Evolutionary conservation across 2,888 invertebrate genomes (phyloP), one percentile per base, ranked within the genome.

Genomic region (Tethea ocularis): DNA sequence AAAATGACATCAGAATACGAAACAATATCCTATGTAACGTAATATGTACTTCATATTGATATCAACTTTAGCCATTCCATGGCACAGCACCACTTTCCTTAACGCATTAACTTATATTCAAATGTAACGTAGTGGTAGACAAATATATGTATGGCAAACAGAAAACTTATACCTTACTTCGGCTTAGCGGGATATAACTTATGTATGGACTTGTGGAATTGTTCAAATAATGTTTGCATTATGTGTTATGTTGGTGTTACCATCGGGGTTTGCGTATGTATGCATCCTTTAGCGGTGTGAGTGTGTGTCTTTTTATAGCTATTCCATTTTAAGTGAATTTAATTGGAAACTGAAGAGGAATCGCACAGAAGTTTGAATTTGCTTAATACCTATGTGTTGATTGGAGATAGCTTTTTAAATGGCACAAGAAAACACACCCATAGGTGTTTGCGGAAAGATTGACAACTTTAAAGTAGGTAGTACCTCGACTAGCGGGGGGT

Each of bases 111-210:
- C 61, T 61, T 62, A 54, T 22, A 54, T 66, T 61, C 57, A 62
- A 66, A 59, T 63, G 58, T 53, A 60, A 62, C 59, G 60, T 59
- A 60, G 57, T 57, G 67, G 57, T 67, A 67, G 62, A 63, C 69
- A 74, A 70, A 74, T 67, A 68, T 62, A 54, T 52, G 33, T 54
- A 57, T 56, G 60, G 20, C 54, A 63, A 65, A 63, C 61, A 61
- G 59, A 61, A 64, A 70, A 71, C 66, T 72, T 71, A 58, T 61
- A 59, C 66, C 13, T 22, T 36, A 64, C 62, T 58, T 55, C 36
- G 57, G 63, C 62, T 68, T 66, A 57, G 56, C 59, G 61, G 58
- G 55, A 51, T 57, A 61, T 66, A 65, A 67, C 60, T 66, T 66
- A 65, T 66, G 65, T 61, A 65, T 67, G 62, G 61, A 66, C 62